Evolutionary conservation across 2,888 invertebrate genomes (phyloP).

Genomic region (Chydorus sphaericus): DNA sequence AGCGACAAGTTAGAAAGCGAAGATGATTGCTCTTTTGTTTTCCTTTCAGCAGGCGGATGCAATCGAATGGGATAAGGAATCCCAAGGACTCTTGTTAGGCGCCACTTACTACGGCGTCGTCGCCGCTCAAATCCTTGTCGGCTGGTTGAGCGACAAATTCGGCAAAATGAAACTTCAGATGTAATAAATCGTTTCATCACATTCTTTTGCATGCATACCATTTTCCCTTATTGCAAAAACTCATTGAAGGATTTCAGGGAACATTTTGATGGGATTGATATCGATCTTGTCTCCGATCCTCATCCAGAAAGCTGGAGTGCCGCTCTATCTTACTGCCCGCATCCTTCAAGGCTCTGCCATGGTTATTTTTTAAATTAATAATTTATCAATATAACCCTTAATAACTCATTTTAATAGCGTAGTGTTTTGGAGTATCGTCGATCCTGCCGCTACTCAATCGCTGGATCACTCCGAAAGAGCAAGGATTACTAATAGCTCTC

Average conservation of each 20-base stretch:
- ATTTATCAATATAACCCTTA: too few species aligned
- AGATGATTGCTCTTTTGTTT: background rate
- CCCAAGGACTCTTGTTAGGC: slow-evolving; percentile 29
- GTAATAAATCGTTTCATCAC: background rate
- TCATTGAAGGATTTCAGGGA: background rate
- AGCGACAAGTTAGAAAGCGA: background rate
- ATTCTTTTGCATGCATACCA: too few species aligned
- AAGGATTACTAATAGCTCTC: slow-evolving; percentile 18
- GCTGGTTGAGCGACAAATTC: slow-evolving; percentile 6
- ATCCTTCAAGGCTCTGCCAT: background rate
- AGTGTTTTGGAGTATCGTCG: too few species aligned
- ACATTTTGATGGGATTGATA: background rate
- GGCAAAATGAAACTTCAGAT: background rate
- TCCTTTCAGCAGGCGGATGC: slow-evolving; percentile 23
- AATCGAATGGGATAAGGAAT: slow-evolving; percentile 37
- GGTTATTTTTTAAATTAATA: too few species aligned
- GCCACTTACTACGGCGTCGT: slow-evolving; percentile 8
- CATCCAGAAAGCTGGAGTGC: background rate
- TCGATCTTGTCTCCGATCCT: background rate
- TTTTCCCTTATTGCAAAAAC: background rate
- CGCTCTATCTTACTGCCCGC: background rate
- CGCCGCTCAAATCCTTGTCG: background rate
- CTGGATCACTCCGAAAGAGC: slow-evolving; percentile 8
- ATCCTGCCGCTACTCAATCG: slow-evolving; percentile 3
- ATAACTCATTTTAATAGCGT: too few species aligned